Evolutionary conservation across 2,113 vertebrate genomes (phyloP).

Genomic region (Hemicordylus capensis): DNA sequence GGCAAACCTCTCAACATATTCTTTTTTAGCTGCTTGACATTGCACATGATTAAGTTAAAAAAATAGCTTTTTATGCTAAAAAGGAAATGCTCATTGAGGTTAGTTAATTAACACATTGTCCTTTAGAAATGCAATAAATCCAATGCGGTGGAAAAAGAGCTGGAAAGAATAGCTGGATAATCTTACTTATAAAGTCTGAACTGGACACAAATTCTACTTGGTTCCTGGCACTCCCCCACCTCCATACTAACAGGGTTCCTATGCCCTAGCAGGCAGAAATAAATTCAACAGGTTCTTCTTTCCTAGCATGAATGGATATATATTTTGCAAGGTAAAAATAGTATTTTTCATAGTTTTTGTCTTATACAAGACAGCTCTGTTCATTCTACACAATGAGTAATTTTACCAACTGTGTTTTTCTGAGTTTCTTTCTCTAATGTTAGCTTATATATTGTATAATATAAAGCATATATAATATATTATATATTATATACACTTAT

Average conservation of each 20-base stretch:
- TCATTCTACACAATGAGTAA: neutral
- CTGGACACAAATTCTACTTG: neutral
- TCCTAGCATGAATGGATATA: neutral
- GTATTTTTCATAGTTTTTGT: neutral
- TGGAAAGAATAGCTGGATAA: conserved; percentile 30
- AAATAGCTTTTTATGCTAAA: conserved; percentile 48
- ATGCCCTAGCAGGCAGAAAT: neutral
- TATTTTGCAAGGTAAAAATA: neutral
- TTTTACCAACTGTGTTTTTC: neutral
- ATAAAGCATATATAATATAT: no score
- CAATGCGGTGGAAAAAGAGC: conserved; percentile 35
- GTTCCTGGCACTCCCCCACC: no score
- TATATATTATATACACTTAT: neutral
- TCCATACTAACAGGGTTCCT: neutral
- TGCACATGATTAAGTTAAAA: conserved; percentile 51
- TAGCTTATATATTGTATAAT: no score
- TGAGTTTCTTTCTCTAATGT: neutral
- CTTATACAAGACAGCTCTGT: neutral
- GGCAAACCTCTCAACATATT: conserved; percentile 62
- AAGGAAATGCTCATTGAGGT: conserved; percentile 35
- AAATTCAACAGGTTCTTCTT: neutral
- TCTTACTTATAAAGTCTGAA: neutral
- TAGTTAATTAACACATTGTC: conserved; percentile 40
- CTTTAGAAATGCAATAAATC: conserved; percentile 59
- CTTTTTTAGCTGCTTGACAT: conserved; percentile 57